Base-by-base conservation (phyloP, 1,140 invertebrate genomes). In the Temnothorax curvispinosus region DNA sequence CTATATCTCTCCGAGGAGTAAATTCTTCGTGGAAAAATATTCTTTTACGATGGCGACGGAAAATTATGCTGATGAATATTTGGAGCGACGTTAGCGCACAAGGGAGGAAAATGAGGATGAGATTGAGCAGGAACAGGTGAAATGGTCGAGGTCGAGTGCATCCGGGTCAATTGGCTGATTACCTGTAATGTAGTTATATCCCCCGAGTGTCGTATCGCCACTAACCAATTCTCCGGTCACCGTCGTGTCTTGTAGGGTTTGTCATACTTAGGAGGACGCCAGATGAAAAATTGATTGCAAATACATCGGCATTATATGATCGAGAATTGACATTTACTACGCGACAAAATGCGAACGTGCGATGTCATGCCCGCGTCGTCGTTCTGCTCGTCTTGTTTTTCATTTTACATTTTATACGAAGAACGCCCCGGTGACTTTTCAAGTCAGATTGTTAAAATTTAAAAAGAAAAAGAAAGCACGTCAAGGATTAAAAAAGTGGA, bases 151-250 rank as follows among this genome's bases (percentile, higher is more conserved):
- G 90, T 88, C 85, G 89, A 89, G 87, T 88, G 90, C 90, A 92
- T 91, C 88, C 89, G 71, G 93, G 91, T 92, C 93, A 93, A 92
- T 91, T 87, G 90, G 90, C 91, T 93, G 92, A 94, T 94, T 94
- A 94, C 81, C 89, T 82, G 86, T 92, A 94, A 94, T 90, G 92
- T 85, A 93, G 89, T 92, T 92, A 90, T 87, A 91, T 93, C 91
- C 93, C 90, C 64, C 65, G 91, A 92, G 92, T 92, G 87, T 67
- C 88, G 90, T 93, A 87, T 90, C 69, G 81, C 64, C 62, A 78
- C 91, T 89, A 91, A 91, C 88, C 86, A 87, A 85, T 85, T 86
- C 58, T 82, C 72, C 69, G 38, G 18, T 71, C 41, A 47, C 54
- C 71, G 54, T 21, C 86, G 58, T 58, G 74, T 75, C 52, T 90